phyloP scores from a whole-genome alignment of 1,140 invertebrate genomes.

The Drosophila miranda region DNA sequence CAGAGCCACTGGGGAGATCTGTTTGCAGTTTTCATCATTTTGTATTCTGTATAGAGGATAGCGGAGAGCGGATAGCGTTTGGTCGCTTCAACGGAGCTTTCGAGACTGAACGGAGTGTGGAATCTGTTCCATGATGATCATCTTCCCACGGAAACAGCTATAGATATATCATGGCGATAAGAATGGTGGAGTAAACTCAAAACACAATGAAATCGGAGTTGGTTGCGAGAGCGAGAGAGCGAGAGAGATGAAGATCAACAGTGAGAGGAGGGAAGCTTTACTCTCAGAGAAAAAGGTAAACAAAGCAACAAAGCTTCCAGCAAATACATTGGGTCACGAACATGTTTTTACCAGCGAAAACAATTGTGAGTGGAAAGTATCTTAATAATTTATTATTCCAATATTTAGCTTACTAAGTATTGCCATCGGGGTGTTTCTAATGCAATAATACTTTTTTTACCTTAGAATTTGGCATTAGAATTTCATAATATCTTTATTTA shows the following conservation, averaged over 20 bases:
- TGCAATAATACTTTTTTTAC: not conserved
- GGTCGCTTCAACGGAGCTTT: constrained; percentile 44
- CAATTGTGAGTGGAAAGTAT: too few species aligned
- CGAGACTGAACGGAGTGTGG: constrained; percentile 36
- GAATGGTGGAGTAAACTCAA: too few species aligned
- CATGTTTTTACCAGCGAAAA: too few species aligned
- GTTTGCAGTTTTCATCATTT: constrained; percentile 4
- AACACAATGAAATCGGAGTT: constrained; percentile 1
- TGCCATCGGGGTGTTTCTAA: too few species aligned
- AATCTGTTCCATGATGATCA: constrained; percentile 5
- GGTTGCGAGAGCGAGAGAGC: constrained; percentile 12
- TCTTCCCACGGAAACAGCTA: constrained; percentile 6
- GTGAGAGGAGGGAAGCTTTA: too few species aligned
- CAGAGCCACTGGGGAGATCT: constrained; percentile 9
- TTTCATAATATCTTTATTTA: constrained; percentile 6
- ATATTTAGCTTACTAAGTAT: too few species aligned
- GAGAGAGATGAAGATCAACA: not conserved
- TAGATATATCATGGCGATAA: too few species aligned
- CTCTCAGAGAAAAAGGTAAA: constrained; percentile 36
- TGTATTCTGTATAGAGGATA: not conserved
- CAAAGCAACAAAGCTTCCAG: constrained; percentile 32
- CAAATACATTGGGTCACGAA: not conserved
- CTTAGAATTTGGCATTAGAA: too few species aligned
- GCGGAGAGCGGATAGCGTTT: constrained; percentile 45
- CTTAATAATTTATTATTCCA: too few species aligned